Evolutionary conservation across 2,888 invertebrate species (phyloP).

Genomic region (Eupeodes latifasciatus): DNA sequence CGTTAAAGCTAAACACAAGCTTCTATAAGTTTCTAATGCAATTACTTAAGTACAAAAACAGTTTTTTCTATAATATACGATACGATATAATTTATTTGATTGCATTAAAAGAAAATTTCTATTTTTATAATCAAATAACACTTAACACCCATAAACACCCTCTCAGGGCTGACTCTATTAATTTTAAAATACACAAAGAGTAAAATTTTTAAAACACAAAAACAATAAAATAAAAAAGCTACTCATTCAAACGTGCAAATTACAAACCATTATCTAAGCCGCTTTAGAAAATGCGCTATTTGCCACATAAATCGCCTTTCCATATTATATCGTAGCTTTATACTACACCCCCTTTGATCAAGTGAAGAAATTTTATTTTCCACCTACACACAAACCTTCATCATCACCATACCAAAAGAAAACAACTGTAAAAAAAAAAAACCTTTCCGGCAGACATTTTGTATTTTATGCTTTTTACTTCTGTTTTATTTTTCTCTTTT

Average conservation of each 20-base stretch:
- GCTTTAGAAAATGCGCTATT: constrained; percentile 39
- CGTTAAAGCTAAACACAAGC: too few species aligned
- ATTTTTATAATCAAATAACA: constrained; percentile 15
- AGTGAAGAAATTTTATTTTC: constrained; percentile 57
- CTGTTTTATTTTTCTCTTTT: neutral
- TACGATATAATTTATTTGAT: constrained; percentile 5
- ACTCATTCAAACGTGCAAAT: constrained; percentile 51
- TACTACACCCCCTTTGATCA: neutral
- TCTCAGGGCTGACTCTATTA: constrained; percentile 18
- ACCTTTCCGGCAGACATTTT: constrained; percentile 69
- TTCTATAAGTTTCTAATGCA: neutral
- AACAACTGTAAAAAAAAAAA: constrained; percentile 20
- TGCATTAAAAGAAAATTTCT: constrained; percentile 28
- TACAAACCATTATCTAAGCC: constrained; percentile 62
- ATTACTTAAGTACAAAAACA: neutral
- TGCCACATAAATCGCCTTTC: constrained; percentile 62
- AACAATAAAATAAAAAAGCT: neutral
- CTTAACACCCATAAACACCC: constrained; percentile 28
- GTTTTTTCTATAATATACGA: neutral
- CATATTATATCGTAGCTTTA: neutral
- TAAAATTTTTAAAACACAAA: neutral
- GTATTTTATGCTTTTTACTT: constrained; percentile 29
- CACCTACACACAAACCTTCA: constrained; percentile 62
- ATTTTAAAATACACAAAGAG: neutral
- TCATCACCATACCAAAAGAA: constrained; percentile 34